These are phyloP conservation scores for Tenthredo amoena DNA, from an alignment of 2,888 invertebrate genomes.

Conservation along the genomic window DNA sequence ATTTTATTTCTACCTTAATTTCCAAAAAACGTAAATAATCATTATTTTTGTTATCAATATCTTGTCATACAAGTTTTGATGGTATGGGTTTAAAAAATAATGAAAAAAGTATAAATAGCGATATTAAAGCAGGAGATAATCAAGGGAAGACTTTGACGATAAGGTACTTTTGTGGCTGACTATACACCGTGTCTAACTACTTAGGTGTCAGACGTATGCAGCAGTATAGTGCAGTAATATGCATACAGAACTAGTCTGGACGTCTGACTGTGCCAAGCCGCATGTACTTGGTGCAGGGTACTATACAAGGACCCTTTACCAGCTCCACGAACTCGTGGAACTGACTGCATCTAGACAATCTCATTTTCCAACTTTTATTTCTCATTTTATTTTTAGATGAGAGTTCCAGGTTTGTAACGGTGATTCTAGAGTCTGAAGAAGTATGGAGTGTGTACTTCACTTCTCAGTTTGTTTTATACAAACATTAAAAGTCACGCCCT, in stretches of 20 bases:
- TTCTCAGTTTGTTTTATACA: neutral
- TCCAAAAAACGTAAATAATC: neutral
- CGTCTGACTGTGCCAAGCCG: constrained; percentile 38
- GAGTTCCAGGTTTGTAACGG: neutral
- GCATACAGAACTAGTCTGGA: constrained; percentile 25
- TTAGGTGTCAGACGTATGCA: constrained; percentile 29
- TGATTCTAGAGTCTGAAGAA: constrained; percentile 15
- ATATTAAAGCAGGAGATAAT: neutral
- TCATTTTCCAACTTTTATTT: constrained; percentile 47
- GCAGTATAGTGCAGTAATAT: neutral
- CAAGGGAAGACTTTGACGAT: neutral
- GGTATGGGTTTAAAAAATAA: neutral
- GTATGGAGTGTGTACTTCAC: constrained; percentile 10
- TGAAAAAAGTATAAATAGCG: neutral
- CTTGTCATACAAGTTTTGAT: neutral
- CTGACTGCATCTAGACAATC: constrained; percentile 51
- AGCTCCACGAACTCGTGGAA: constrained; percentile 36
- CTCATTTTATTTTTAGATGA: constrained; percentile 16
- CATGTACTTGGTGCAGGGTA: constrained; percentile 31
- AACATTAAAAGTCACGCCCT: constrained; percentile 2
- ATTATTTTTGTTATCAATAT: neutral
- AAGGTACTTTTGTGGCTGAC: constrained; percentile 9
- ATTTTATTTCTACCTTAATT: neutral
- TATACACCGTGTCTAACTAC: constrained; percentile 32
- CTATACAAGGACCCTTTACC: constrained; percentile 38